These are phyloP conservation scores for Tetragonula clypearis DNA, from an alignment of 1,140 invertebrate species.

Conservation along the genomic window DNA sequence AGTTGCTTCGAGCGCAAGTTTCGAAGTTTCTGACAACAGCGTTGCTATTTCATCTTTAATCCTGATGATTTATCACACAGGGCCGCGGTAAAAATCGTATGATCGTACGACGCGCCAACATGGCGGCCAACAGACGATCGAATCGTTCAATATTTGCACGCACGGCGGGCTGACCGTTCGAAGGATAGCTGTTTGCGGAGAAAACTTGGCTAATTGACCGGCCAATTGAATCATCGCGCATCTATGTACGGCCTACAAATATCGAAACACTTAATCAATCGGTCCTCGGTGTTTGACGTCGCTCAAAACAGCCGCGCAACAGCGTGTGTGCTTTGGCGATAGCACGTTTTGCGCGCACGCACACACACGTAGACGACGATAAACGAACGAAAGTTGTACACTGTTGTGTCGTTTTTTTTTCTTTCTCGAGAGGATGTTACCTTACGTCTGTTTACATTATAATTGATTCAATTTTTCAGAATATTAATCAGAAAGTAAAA, in stretches of 20 bases:
- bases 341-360: no score
- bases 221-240: background rate
- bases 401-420: background rate
- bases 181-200: background rate
- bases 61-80: no score
- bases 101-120: background rate
- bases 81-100: no score
- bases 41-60: no score
- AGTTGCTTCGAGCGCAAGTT: no score
- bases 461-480: no score
- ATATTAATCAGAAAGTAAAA: no score
- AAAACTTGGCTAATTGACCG: slow-evolving; percentile 7
- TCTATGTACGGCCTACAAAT: background rate
- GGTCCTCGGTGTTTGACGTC: slow-evolving; percentile 8
- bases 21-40: no score
- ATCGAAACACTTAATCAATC: slow-evolving; percentile 8
- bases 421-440: background rate
- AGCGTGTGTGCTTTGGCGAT: background rate
- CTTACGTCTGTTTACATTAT: no score
- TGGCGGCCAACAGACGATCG: background rate
- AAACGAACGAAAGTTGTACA: background rate
- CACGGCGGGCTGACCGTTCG: background rate
- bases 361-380: background rate
- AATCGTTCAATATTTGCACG: background rate
- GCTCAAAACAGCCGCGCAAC: background rate